Percentiles rank a stretch among this genome's conserved stretches.
Conservation (phyloP, 2,113 vertebrate genomes). For the Carassius auratus region DNA sequence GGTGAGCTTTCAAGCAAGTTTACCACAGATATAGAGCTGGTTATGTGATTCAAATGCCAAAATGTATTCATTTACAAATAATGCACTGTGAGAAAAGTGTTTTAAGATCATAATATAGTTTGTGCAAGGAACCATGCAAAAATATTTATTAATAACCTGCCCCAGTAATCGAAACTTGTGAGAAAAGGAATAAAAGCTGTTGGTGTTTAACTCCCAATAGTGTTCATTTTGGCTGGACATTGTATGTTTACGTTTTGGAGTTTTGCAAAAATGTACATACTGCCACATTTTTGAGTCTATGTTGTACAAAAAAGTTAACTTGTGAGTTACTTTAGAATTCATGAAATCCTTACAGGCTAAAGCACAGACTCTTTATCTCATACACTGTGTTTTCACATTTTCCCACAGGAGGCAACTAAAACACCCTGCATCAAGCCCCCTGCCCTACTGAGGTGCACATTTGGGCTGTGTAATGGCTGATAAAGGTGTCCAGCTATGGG, state of each 20-base stretch:
- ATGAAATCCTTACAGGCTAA: constrained; percentile 4
- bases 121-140: neutral
- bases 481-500: constrained; percentile 50
- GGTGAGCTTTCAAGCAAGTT: neutral
- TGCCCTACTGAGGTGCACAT: constrained; percentile 39
- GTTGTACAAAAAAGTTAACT: neutral
- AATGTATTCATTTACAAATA: neutral
- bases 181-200: neutral
- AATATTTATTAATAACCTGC: neutral
- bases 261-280: neutral
- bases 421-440: constrained; percentile 46
- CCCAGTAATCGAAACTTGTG: neutral
- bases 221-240: too few species aligned
- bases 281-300: neutral
- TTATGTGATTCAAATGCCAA: neutral
- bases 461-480: constrained; percentile 49
- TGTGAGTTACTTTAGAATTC: constrained; percentile 18
- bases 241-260: neutral
- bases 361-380: constrained; percentile 45
- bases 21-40: neutral
- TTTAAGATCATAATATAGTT: neutral
- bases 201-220: neutral
- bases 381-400: constrained; percentile 46
- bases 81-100: neutral
- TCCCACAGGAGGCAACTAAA: constrained; percentile 41